These are phyloP conservation scores for Hippocampus kuda DNA, from an alignment of 2,797 vertebrate species.

Conservation along the genomic window DNA sequence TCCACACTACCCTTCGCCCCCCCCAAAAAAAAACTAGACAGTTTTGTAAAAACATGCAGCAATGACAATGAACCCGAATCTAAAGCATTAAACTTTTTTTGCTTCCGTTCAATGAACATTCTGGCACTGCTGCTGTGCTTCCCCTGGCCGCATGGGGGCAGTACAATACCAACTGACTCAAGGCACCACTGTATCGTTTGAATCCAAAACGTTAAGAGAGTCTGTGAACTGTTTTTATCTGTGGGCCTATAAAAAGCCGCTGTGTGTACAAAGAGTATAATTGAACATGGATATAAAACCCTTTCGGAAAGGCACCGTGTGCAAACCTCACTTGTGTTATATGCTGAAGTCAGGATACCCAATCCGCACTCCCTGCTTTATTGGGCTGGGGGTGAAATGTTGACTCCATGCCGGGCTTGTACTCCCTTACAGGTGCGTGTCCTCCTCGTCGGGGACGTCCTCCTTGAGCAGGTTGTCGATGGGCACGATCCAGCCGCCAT, in stretches of 20 bases:
- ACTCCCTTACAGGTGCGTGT: slow-evolving; percentile 80
- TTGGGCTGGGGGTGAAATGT: not conserved
- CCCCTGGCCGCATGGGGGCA: not conserved
- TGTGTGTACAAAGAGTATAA: not conserved
- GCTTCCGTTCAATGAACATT: no score
- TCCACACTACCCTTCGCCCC: no score
- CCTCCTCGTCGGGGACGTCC: slow-evolving; percentile 82
- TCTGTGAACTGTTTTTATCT: not conserved
- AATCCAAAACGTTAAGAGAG: no score
- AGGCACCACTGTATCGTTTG: not conserved
- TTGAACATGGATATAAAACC: not conserved
- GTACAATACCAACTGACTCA: not conserved
- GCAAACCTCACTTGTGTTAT: not conserved
- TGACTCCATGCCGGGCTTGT: not conserved
- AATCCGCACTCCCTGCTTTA: not conserved
- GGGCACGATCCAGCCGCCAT: slow-evolving; percentile 95
- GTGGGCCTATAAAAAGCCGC: not conserved
- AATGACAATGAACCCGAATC: no score
- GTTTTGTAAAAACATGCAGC: no score
- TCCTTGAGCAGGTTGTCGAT: slow-evolving; percentile 86
- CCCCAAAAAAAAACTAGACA: no score
- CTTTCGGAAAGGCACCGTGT: not conserved
- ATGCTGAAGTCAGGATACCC: not conserved
- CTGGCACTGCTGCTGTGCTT: not conserved
- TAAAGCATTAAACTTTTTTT: no score